phyloP scores from a whole-genome alignment of 2,888 invertebrate genomes.

The Timandra comae region DNA sequence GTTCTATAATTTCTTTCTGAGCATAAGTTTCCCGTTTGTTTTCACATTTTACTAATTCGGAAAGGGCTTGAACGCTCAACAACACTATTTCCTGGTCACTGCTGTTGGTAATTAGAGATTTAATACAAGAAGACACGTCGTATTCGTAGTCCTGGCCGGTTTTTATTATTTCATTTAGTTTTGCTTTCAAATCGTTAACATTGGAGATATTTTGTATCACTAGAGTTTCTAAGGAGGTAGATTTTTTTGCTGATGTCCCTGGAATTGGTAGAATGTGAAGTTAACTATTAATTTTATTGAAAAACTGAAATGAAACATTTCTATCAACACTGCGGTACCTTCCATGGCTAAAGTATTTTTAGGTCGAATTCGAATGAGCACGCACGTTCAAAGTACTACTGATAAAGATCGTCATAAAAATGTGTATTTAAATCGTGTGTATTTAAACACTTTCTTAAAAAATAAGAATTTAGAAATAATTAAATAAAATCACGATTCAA shows the following conservation, averaged over 20 bases:
- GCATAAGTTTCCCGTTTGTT: constrained; percentile 84
- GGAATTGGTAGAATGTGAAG: no score
- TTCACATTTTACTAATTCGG: constrained; percentile 89
- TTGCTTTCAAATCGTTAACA: constrained; percentile 56
- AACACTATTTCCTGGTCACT: constrained; percentile 71
- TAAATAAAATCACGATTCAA: no score
- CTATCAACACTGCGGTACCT: no score
- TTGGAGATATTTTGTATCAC: constrained; percentile 61
- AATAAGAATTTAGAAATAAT: no score
- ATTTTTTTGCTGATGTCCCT: constrained; percentile 58
- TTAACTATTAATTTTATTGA: no score
- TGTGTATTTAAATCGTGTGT: no score
- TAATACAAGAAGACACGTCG: constrained; percentile 60
- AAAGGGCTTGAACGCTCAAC: constrained; percentile 82
- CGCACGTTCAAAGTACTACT: no score
- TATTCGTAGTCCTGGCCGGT: constrained; percentile 64
- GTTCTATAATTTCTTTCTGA: constrained; percentile 74
- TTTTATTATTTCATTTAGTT: constrained; percentile 62
- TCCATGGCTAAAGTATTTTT: no score
- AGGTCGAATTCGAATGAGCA: no score
- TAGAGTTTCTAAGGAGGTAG: constrained; percentile 55
- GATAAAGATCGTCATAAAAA: no score
- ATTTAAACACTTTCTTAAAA: no score
- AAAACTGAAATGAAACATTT: no score
- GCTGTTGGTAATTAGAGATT: constrained; percentile 47